A percentile compares a stretch with the other conserved stretches of the same genome.
These are phyloP conservation scores for Notocelia uddmanniana DNA, from an alignment of 2,888 invertebrate genomes.

Conservation along the genomic window DNA sequence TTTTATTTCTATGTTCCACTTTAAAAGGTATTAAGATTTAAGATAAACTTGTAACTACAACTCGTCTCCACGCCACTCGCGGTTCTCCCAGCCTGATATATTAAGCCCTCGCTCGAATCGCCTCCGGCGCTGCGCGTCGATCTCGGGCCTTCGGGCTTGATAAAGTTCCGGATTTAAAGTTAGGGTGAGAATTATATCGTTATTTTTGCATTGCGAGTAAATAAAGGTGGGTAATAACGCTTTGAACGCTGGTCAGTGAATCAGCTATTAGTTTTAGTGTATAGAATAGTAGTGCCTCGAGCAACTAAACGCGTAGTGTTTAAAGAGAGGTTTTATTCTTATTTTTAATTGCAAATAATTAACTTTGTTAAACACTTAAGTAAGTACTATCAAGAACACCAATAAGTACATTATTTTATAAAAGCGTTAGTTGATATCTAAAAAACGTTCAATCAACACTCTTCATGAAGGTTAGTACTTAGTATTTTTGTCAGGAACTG, in stretches of 20 bases:
- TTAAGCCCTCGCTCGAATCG: conserved; percentile 77
- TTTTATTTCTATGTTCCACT: too few species aligned
- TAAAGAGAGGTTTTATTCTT: too few species aligned
- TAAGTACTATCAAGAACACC: neutral
- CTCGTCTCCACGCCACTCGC: conserved; percentile 56
- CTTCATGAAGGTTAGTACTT: too few species aligned
- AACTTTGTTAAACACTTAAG: neutral
- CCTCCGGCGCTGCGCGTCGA: conserved; percentile 71
- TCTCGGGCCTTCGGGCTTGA: conserved; percentile 50
- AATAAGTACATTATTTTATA: too few species aligned
- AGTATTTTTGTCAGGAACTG: too few species aligned
- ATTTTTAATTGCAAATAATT: too few species aligned
- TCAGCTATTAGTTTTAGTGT: neutral
- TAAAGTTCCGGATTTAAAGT: conserved; percentile 44
- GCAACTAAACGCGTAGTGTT: too few species aligned
- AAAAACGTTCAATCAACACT: neutral
- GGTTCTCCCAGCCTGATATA: conserved; percentile 79
- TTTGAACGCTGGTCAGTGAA: neutral
- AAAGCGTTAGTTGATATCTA: neutral
- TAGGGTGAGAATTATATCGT: conserved; percentile 38
- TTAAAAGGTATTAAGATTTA: too few species aligned
- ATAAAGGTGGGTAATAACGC: conserved; percentile 11
- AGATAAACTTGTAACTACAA: conserved; percentile 6
- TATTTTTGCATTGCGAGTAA: conserved; percentile 35
- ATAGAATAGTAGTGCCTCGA: neutral